Conservation (phyloP, 2,113 vertebrate species). For the Symphodus melops region DNA sequence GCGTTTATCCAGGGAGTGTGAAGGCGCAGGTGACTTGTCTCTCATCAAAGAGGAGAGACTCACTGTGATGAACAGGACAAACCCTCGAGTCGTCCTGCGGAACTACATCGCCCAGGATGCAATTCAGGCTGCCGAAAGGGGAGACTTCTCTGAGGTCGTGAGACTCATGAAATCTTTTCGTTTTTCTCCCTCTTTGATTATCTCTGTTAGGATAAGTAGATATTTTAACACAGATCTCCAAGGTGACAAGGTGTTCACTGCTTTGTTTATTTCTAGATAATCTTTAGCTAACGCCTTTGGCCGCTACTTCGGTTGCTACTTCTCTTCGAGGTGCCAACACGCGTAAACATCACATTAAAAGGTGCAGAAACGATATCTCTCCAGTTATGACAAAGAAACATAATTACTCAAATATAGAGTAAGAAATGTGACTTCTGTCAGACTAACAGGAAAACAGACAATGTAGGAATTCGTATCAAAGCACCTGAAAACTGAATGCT, state of each 20-base stretch:
- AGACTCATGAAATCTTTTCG: background rate
- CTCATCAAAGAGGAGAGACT: slow-evolving; percentile 75
- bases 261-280: background rate
- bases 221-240: background rate
- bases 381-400: no score
- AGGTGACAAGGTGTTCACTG: background rate
- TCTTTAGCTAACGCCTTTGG: no score
- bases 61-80: slow-evolving; percentile 85
- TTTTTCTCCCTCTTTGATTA: background rate
- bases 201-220: background rate
- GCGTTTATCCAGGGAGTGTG: slow-evolving; percentile 84
- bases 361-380: no score
- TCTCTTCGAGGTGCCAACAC: no score
- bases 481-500: no score
- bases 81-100: slow-evolving; percentile 87
- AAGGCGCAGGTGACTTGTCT: slow-evolving; percentile 27
- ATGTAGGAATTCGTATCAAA: no score
- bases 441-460: no score
- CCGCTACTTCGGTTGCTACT: no score
- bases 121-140: slow-evolving; percentile 88
- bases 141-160: slow-evolving; percentile 89
- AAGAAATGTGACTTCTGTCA: no score
- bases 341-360: no score
- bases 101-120: slow-evolving; percentile 94
- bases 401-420: no score